Evolutionary conservation across 2,888 invertebrate genomes (phyloP).

Genomic region (Thera britannica): DNA sequence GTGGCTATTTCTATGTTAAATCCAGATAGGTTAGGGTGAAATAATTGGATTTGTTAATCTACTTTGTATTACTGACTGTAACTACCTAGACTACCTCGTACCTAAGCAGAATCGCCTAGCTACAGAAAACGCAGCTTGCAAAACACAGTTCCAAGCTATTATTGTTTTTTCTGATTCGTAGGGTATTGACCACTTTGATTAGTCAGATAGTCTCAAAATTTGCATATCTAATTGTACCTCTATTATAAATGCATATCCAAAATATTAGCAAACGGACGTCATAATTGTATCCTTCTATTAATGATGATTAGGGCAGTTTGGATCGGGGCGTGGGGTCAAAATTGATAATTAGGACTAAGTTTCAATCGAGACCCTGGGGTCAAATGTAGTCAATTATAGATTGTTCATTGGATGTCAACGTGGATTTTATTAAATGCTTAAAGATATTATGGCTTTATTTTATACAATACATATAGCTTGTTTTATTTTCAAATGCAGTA

Average conservation of each 20-base stretch:
- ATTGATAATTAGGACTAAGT: slow-evolving; percentile 64
- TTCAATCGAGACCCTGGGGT: slow-evolving; percentile 61
- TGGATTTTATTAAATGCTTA: no score
- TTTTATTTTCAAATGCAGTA: no score
- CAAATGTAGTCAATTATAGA: slow-evolving; percentile 66
- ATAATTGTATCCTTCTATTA: slow-evolving; percentile 57
- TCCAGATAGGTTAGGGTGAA: no score
- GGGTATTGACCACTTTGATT: slow-evolving; percentile 31
- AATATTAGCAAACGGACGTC: slow-evolving; percentile 56
- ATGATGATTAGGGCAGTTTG: slow-evolving; percentile 65
- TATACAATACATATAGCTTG: no score
- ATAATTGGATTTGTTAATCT: background rate
- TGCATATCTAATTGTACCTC: slow-evolving; percentile 34
- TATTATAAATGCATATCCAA: slow-evolving; percentile 38
- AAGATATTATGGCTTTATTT: no score
- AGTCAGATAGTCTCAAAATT: slow-evolving; percentile 26
- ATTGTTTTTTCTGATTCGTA: slow-evolving; percentile 15
- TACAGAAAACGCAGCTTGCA: background rate
- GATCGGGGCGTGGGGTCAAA: slow-evolving; percentile 62
- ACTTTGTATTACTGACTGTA: background rate
- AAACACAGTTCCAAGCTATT: background rate
- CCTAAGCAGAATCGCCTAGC: slow-evolving; percentile 5
- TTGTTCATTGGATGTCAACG: slow-evolving; percentile 44
- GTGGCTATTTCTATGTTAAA: no score
- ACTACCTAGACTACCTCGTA: background rate